Base-by-base conservation (phyloP, 2,888 invertebrate genomes). In the Crioceris asparagi region DNA sequence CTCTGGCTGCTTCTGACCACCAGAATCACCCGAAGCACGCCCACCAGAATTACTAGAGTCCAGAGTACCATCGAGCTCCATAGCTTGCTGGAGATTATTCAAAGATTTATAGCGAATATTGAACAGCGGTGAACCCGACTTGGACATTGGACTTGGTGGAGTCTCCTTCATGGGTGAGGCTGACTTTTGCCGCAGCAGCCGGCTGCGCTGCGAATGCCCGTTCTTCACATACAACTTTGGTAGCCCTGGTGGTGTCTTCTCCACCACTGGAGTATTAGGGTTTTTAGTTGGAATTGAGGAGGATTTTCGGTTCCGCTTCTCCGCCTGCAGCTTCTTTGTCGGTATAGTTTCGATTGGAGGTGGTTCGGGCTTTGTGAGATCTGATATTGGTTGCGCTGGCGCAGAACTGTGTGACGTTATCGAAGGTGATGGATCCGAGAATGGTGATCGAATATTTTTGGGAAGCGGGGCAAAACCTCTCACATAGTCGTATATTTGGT, bases 401-500 rank as follows among this genome's bases (percentile, higher is more conserved):
- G 67, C 54, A 57, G 66, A 62, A 64, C 69, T 59, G 38, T 60
- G 59, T 21, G 66, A 67, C 25, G 69, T 69, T 18, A 57, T 27
- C 53, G 69, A 54, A 55, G 70, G 59, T 54, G 70, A 48, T 52
- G 66, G 51, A 60, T 68, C 62, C 52, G 61, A 67, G 53, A 77
- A 79, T 0, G 78, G 77, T 1, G 78, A 75, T 53, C 78, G 72
- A 16, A 81, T 75, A 55, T 77, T 83, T 61, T 87, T 86, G 4
- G 92, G 90, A 17, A 90, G 71, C 2, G 90, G 90, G 34, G 91
- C 91, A 51, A 93, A 83, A 1, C 93, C 92, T 44, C 93, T 72
- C 0, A 94, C 91, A 62, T 93, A 94, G 60, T 92, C 91, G 61
- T 94, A 94, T 48, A 94, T 90, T 65, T 93, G 90, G 69, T 94